These are phyloP conservation scores for Hemitrygon akajei DNA, from an alignment of 2,797 vertebrate genomes.

Conservation along the genomic window DNA sequence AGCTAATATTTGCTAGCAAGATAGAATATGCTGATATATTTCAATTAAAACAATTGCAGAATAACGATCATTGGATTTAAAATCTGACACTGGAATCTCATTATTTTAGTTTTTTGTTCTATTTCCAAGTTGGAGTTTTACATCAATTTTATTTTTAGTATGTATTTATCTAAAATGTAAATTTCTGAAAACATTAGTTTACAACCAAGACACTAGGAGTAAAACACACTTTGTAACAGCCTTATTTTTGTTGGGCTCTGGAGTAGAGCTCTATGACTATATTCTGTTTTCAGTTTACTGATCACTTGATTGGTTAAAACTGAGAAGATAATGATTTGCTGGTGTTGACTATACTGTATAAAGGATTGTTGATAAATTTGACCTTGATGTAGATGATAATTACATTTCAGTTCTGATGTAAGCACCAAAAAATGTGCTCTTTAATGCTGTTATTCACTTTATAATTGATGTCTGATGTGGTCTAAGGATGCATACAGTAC, in stretches of 20 bases:
- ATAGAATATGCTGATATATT: neutral
- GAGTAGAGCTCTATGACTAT: neutral
- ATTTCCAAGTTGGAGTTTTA: no score
- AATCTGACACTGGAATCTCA: neutral
- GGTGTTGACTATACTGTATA: neutral
- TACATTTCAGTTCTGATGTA: neutral
- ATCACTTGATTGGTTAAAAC: no score
- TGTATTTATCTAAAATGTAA: neutral
- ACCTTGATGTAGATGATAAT: conserved; percentile 12
- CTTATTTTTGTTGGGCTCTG: neutral
- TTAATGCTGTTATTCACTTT: neutral
- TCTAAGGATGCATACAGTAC: neutral
- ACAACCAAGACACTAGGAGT: neutral
- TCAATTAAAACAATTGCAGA: neutral
- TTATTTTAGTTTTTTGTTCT: neutral
- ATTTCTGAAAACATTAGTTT: neutral
- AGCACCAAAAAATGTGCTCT: neutral
- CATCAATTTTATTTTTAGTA: neutral
- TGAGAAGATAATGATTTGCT: no score
- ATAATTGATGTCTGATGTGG: neutral
- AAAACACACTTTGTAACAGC: neutral
- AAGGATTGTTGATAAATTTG: neutral
- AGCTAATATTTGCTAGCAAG: neutral
- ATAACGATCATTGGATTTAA: neutral
- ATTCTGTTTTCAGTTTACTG: no score